Evolutionary conservation across 1,140 invertebrate genomes (phyloP).

Genomic region (Plectrocnemia conspersa): DNA sequence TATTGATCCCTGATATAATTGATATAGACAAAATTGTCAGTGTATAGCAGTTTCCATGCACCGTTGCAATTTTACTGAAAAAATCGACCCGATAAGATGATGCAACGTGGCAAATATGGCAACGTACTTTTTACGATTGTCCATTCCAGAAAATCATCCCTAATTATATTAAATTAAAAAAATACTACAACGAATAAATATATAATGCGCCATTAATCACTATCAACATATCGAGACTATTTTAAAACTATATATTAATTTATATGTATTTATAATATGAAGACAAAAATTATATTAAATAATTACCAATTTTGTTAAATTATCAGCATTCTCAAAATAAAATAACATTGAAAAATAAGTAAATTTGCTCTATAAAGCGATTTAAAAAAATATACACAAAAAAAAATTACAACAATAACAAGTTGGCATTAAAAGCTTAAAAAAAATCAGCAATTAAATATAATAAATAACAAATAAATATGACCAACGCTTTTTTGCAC

Average conservation of each 20-base stretch:
- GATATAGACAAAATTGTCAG: constrained; percentile 35
- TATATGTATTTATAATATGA: constrained; percentile 12
- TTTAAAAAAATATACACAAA: constrained; percentile 26
- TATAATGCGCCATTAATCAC: constrained; percentile 10
- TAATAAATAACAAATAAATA: constrained; percentile 36
- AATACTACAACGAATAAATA: constrained; percentile 14
- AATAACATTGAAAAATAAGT: constrained; percentile 4
- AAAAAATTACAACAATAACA: constrained; percentile 32
- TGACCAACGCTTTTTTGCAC: too few relatives aligned
- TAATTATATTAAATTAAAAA: too few relatives aligned
- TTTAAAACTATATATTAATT: constrained; percentile 3
- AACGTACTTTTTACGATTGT: too few relatives aligned
- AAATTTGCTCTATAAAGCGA: constrained; percentile 10
- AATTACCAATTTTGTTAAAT: constrained; percentile 15
- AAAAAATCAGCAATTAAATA: constrained; percentile 27
- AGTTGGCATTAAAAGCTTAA: constrained; percentile 30
- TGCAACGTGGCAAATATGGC: too few relatives aligned
- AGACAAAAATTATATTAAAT: constrained; percentile 10
- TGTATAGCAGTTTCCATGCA: too few relatives aligned
- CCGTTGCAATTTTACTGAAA: too few relatives aligned
- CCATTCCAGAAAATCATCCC: too few relatives aligned
- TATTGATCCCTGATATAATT: constrained; percentile 37
- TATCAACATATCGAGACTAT: constrained; percentile 6
- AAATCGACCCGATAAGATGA: too few relatives aligned
- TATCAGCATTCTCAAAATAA: constrained; percentile 5